These are phyloP conservation scores for Crotalus horridus DNA, from an alignment of 2,113 vertebrate species.

Conservation along the genomic window DNA sequence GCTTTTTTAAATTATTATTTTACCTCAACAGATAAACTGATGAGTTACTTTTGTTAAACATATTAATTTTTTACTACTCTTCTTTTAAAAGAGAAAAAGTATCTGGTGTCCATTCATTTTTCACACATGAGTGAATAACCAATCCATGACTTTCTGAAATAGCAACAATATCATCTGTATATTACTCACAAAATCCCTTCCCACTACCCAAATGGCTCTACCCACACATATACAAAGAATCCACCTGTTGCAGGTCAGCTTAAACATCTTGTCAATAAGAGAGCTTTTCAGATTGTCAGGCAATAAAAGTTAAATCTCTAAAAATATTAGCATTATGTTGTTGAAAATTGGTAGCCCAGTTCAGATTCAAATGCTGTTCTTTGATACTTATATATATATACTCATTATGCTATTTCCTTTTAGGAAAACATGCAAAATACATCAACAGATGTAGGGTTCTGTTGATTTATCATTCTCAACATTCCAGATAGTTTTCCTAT, in stretches of 20 bases:
- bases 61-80: conserved; percentile 39
- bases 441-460: background rate
- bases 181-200: conserved; percentile 1
- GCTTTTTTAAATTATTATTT: background rate
- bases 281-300: background rate
- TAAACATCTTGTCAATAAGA: background rate
- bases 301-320: background rate
- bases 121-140: conserved; percentile 23
- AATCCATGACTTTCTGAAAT: background rate
- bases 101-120: conserved; percentile 29
- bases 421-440: background rate
- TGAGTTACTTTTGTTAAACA: conserved; percentile 39
- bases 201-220: conserved; percentile 36
- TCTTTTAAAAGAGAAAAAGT: conserved; percentile 44
- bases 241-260: background rate
- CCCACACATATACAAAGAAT: conserved; percentile 15
- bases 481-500: background rate
- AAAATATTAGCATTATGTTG: conserved; percentile 1
- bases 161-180: conserved; percentile 25
- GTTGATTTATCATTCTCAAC: background rate
- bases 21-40: conserved; percentile 10
- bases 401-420: background rate
- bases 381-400: background rate
- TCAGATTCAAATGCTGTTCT: background rate
- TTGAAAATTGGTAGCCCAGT: background rate